Percentiles rank a stretch among this genome's conserved stretches.
Conservation (phyloP, 2,113 vertebrate species). For the Barbus barbus region DNA sequence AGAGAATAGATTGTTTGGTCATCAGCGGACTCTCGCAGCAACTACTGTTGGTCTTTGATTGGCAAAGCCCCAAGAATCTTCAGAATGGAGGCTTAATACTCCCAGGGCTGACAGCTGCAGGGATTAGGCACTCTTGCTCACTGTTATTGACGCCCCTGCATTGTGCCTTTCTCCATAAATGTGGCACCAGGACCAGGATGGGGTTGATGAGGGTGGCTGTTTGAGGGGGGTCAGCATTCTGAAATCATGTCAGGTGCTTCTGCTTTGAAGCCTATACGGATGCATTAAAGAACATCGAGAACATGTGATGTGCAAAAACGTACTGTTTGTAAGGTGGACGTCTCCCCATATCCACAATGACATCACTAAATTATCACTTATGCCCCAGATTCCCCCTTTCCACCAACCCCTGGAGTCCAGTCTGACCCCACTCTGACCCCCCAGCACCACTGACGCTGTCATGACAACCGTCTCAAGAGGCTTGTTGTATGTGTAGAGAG, state of each 20-base stretch:
- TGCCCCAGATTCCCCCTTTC: slow-evolving; percentile 41
- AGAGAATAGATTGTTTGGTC: slow-evolving; percentile 47
- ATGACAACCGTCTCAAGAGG: slow-evolving; percentile 60
- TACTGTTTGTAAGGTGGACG: too few species aligned
- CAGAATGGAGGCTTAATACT: slow-evolving; percentile 66
- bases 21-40: slow-evolving; percentile 45
- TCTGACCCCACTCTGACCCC: slow-evolving; percentile 54
- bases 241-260: slow-evolving; percentile 58
- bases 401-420: slow-evolving; percentile 45
- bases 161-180: slow-evolving; percentile 63
- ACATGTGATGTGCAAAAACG: not conserved
- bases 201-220: slow-evolving; percentile 1
- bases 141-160: slow-evolving; percentile 63
- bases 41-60: slow-evolving; percentile 56
- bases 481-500: slow-evolving; percentile 54
- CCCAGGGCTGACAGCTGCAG: slow-evolving; percentile 63
- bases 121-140: slow-evolving; percentile 64
- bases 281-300: slow-evolving; percentile 32
- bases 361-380: slow-evolving; percentile 56
- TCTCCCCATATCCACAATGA: slow-evolving; percentile 2
- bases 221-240: slow-evolving; percentile 50
- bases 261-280: slow-evolving; percentile 49
- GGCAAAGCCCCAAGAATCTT: slow-evolving; percentile 61
- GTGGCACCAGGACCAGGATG: slow-evolving; percentile 57
- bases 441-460: slow-evolving; percentile 44